Conservation (phyloP, 1,140 invertebrate species). For the Drosophila pseudoananassae region DNA sequence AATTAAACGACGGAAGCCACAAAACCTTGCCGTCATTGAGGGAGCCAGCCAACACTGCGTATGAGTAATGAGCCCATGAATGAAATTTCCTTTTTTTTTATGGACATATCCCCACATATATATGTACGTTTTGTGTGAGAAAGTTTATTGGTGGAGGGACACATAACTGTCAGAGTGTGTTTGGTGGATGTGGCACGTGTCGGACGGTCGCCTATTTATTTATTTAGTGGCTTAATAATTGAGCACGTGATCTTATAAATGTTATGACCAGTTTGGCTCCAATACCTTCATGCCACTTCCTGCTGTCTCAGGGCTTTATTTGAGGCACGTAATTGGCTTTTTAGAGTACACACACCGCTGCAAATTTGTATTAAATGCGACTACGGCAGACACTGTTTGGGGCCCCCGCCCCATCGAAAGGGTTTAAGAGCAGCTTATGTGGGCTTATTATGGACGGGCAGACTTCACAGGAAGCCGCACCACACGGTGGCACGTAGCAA, state of each 20-base stretch:
- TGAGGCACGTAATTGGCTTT: conserved; percentile 80
- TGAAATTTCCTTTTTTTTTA: conserved; percentile 50
- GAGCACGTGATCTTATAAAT: conserved; percentile 81
- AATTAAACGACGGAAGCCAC: conserved; percentile 64
- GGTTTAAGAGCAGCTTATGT: conserved; percentile 74
- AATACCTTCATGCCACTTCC: conserved; percentile 22
- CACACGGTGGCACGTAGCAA: conserved; percentile 56
- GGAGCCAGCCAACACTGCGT: conserved; percentile 46
- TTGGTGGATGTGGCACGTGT: conserved; percentile 59
- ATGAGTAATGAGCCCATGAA: conserved; percentile 70
- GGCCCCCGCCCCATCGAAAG: conserved; percentile 43
- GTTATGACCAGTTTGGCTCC: conserved; percentile 52
- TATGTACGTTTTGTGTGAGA: conserved; percentile 1
- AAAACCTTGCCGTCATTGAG: conserved; percentile 52
- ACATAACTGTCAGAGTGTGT: conserved; percentile 38
- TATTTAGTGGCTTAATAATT: conserved; percentile 82
- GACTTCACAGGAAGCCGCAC: conserved; percentile 38
- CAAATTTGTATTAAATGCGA: conserved; percentile 77
- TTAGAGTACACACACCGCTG: conserved; percentile 56
- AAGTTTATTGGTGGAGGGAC: conserved; percentile 49
- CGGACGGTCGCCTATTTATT: conserved; percentile 70
- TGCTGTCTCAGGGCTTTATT: conserved; percentile 14
- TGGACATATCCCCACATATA: background rate
- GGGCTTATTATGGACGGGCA: conserved; percentile 59
- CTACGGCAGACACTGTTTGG: conserved; percentile 23